These are phyloP conservation scores for Drosophila lowei DNA, from an alignment of 1,140 invertebrate species.

Conservation along the genomic window DNA sequence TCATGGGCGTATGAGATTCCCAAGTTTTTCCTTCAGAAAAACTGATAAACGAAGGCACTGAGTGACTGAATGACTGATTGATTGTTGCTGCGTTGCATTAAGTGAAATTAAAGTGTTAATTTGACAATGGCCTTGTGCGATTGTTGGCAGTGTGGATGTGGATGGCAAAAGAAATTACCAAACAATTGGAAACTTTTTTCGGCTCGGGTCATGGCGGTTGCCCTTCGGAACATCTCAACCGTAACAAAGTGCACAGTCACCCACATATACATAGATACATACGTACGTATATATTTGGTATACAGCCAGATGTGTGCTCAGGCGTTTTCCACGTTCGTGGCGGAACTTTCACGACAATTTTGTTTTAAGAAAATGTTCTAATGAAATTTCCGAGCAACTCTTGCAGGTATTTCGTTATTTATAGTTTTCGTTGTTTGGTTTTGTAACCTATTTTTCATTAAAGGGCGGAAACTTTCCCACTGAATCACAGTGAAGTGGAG, in stretches of 20 bases:
- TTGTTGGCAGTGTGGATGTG: not conserved
- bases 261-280: not conserved
- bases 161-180: constrained; percentile 23
- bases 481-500: constrained; percentile 11
- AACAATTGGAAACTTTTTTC: constrained; percentile 35
- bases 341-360: constrained; percentile 33
- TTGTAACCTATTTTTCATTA: constrained; percentile 36
- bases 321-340: constrained; percentile 4
- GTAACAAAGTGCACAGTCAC: constrained; percentile 6
- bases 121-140: constrained; percentile 7
- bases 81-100: constrained; percentile 35
- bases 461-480: constrained; percentile 29
- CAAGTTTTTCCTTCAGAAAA: constrained; percentile 1
- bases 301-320: not conserved
- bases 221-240: constrained; percentile 33
- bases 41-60: not conserved
- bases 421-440: constrained; percentile 31
- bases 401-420: constrained; percentile 44
- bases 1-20: constrained; percentile 4
- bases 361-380: constrained; percentile 36
- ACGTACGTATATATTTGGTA: not conserved
- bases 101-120: constrained; percentile 50
- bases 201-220: constrained; percentile 28
- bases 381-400: constrained; percentile 31
- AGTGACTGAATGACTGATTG: constrained; percentile 29